These are phyloP conservation scores for Psilopsiagon aymara DNA, from an alignment of 2,113 vertebrate genomes.

Conservation along the genomic window DNA sequence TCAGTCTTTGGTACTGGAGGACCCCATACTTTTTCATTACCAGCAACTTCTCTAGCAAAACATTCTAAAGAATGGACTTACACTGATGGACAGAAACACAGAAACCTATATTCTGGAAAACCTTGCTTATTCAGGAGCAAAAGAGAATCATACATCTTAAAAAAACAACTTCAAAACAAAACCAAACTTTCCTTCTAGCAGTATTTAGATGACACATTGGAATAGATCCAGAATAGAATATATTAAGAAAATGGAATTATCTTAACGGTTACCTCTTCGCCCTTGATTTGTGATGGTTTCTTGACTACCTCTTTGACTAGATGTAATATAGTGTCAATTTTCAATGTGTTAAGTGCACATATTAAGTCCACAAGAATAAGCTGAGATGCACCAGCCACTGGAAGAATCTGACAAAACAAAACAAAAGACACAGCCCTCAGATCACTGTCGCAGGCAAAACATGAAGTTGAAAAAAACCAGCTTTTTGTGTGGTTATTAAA, in stretches of 20 bases:
- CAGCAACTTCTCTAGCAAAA: neutral
- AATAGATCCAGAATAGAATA: neutral
- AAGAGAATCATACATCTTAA: neutral
- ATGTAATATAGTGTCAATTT: conserved; percentile 83
- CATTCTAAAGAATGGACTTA: neutral
- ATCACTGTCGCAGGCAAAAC: neutral
- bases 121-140: neutral
- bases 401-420: conserved; percentile 80
- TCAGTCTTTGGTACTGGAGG: neutral
- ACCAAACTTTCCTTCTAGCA: neutral
- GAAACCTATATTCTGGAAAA: neutral
- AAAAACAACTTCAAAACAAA: neutral
- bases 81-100: neutral
- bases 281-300: conserved; percentile 90
- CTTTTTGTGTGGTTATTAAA: neutral
- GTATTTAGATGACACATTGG: neutral
- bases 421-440: neutral
- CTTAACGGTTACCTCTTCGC: conserved; percentile 83
- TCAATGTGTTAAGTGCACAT: conserved; percentile 85
- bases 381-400: conserved; percentile 80
- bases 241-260: neutral
- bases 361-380: conserved; percentile 87
- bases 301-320: conserved; percentile 95
- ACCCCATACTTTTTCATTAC: neutral
- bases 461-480: neutral